These are phyloP conservation scores for Decapterus maruadsi DNA, from an alignment of 2,797 vertebrate species.

Conservation along the genomic window DNA sequence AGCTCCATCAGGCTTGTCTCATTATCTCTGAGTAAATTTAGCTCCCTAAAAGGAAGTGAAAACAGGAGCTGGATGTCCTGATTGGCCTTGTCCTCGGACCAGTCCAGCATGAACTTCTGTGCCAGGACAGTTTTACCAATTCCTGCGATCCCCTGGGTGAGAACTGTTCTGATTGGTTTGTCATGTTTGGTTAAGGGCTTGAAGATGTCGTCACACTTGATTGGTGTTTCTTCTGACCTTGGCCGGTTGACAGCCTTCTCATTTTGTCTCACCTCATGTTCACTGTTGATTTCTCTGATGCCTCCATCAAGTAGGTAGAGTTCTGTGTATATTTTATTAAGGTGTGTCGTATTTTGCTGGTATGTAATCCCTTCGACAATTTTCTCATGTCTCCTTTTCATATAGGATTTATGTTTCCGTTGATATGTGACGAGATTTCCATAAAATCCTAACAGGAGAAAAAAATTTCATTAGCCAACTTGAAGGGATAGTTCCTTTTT, in stretches of 20 bases:
- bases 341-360: background rate
- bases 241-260: background rate
- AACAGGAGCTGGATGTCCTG: conserved; percentile 36
- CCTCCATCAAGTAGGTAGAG: too few relatives aligned
- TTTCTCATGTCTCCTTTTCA: background rate
- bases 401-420: background rate
- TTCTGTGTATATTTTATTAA: conserved; percentile 36
- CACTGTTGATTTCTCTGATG: conserved; percentile 30
- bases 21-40: too few relatives aligned
- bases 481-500: too few relatives aligned
- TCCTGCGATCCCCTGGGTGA: conserved; percentile 50
- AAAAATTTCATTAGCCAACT: background rate
- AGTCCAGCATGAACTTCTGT: conserved; percentile 50
- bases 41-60: too few relatives aligned
- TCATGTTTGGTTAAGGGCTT: conserved; percentile 1
- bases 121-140: conserved; percentile 41
- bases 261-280: conserved; percentile 44
- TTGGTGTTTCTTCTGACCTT: too few relatives aligned
- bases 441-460: too few relatives aligned
- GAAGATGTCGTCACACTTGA: too few relatives aligned
- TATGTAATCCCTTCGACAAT: background rate
- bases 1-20: too few relatives aligned
- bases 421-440: background rate
- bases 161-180: conserved; percentile 8
- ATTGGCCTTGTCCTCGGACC: conserved; percentile 34